Evolutionary conservation across 2,888 invertebrate genomes (phyloP).

Genomic region (Lepetodrilus schrolli): DNA sequence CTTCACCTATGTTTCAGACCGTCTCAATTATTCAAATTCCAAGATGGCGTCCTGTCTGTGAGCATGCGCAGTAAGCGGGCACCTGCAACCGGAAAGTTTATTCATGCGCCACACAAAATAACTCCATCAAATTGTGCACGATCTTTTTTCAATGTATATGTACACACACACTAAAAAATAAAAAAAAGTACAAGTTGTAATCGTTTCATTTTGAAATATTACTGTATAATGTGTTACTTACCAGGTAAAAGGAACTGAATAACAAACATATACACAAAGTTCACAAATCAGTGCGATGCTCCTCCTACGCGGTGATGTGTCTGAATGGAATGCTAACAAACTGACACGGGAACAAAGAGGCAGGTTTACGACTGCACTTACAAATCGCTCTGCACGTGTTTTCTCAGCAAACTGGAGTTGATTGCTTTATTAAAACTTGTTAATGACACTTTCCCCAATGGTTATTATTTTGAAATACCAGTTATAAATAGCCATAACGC

Average conservation of each 20-base stretch:
- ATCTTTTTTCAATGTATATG: background rate
- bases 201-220: background rate
- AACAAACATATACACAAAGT: background rate
- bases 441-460: too few species aligned
- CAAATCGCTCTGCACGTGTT: constrained; percentile 16
- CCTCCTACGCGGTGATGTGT: constrained; percentile 30
- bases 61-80: constrained; percentile 31
- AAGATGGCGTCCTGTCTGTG: constrained; percentile 34
- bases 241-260: too few species aligned
- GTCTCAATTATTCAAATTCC: constrained; percentile 35
- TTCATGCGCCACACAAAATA: background rate
- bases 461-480: too few species aligned
- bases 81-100: constrained; percentile 27
- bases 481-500: too few species aligned
- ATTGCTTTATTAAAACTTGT: background rate
- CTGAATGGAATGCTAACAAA: constrained; percentile 35
- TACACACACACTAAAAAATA: background rate
- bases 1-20: constrained; percentile 24
- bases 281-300: background rate
- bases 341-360: constrained; percentile 19
- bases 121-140: background rate
- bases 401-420: background rate
- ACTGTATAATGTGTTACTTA: background rate
- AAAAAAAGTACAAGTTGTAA: background rate
- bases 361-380: constrained; percentile 11